Evolutionary conservation across 2,888 invertebrate species (phyloP).

Genomic region (Adineta ricciae): DNA sequence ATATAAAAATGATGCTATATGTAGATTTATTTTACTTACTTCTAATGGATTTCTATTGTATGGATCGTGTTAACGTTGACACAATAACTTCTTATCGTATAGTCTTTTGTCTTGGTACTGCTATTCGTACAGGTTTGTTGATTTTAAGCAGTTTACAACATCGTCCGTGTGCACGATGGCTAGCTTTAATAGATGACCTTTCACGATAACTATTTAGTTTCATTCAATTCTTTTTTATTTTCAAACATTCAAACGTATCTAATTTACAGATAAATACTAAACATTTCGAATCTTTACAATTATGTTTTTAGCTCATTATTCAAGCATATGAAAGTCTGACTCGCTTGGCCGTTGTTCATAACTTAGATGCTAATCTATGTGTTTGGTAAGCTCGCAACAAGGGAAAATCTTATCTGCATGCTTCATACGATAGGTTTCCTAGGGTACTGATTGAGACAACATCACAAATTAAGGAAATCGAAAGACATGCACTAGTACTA

Average conservation of each 20-base stretch:
- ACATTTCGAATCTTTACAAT: too few relatives aligned
- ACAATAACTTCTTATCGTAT: too few relatives aligned
- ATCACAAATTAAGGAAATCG: too few relatives aligned
- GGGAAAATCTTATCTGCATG: too few relatives aligned
- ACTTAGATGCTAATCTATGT: not conserved
- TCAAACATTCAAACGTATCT: slow-evolving; percentile 14
- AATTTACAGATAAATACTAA: not conserved
- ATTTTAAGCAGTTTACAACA: not conserved
- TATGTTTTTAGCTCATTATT: not conserved
- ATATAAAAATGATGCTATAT: not conserved
- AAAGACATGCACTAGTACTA: too few relatives aligned
- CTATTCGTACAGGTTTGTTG: not conserved
- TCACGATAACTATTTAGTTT: not conserved
- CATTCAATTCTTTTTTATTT: not conserved
- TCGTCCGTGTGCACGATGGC: not conserved
- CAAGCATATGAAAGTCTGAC: not conserved
- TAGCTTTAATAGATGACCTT: not conserved
- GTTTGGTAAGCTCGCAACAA: not conserved
- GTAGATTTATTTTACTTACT: not conserved
- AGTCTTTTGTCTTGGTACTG: not conserved
- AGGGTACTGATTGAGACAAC: too few relatives aligned
- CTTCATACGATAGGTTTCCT: too few relatives aligned
- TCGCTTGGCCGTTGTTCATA: not conserved
- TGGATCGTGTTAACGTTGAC: not conserved
- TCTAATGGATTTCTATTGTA: not conserved